These are phyloP conservation scores for Synodontis membranacea DNA, from an alignment of 2,113 vertebrate species.

Conservation along the genomic window DNA sequence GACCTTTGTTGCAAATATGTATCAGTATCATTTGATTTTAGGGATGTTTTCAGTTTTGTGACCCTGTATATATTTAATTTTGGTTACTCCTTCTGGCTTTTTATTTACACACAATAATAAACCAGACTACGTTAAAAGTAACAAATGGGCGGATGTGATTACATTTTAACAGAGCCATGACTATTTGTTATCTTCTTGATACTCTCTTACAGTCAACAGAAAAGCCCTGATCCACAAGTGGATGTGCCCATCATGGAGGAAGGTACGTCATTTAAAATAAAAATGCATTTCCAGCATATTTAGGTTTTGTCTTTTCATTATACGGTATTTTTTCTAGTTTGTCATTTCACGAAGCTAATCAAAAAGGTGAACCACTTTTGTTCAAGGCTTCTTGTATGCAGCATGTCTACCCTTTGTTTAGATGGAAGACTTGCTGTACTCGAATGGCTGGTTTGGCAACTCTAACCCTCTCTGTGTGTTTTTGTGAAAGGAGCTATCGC, in stretches of 20 bases:
- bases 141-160: background rate
- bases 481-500: conserved; percentile 78
- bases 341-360: background rate
- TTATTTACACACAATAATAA: background rate
- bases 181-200: background rate
- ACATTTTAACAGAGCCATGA: background rate
- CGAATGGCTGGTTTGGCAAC: conserved; percentile 14
- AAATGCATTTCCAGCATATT: background rate
- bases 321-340: background rate
- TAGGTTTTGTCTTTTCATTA: background rate
- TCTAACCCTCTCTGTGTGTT: background rate
- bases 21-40: background rate
- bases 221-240: conserved; percentile 47
- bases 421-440: conserved; percentile 8
- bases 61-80: background rate
- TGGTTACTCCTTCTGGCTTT: background rate
- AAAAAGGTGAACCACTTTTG: background rate
- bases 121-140: background rate
- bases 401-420: background rate
- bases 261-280: conserved; percentile 28
- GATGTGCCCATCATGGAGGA: conserved; percentile 54
- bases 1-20: background rate
- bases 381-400: background rate
- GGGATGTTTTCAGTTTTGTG: background rate
- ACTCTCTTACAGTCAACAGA: conserved; percentile 45